Conservation (phyloP, 2,888 invertebrate genomes). For the Calameuta filiformis region DNA sequence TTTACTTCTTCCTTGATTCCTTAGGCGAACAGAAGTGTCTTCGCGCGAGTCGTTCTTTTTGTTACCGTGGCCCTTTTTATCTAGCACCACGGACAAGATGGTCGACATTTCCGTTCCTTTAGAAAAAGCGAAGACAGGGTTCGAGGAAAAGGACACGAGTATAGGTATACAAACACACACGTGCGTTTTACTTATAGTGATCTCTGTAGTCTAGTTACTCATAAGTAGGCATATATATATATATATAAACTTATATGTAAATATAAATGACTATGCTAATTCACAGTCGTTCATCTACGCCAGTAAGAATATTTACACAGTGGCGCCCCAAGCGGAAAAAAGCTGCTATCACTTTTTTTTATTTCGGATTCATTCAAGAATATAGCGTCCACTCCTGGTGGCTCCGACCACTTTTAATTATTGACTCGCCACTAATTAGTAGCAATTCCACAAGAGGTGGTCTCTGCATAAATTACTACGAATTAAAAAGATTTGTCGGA, state of each 20-base stretch:
- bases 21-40: background rate
- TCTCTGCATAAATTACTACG: background rate
- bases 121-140: background rate
- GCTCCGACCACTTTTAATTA: background rate
- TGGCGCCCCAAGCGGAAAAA: background rate
- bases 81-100: background rate
- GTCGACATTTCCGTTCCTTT: background rate
- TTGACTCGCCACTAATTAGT: background rate
- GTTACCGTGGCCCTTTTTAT: background rate
- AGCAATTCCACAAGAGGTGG: background rate
- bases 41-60: background rate
- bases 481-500: background rate
- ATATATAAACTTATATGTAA: too few relatives aligned
- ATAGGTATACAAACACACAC: too few relatives aligned
- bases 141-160: background rate
- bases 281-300: background rate
- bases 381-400: background rate
- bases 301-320: background rate
- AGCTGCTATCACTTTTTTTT: background rate
- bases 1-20: background rate
- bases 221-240: too few relatives aligned
- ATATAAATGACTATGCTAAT: background rate
- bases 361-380: background rate
- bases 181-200: too few relatives aligned
- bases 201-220: too few relatives aligned